Evolutionary conservation across 2,113 vertebrate species (phyloP).

Genomic region (Prietella phreatophila): DNA sequence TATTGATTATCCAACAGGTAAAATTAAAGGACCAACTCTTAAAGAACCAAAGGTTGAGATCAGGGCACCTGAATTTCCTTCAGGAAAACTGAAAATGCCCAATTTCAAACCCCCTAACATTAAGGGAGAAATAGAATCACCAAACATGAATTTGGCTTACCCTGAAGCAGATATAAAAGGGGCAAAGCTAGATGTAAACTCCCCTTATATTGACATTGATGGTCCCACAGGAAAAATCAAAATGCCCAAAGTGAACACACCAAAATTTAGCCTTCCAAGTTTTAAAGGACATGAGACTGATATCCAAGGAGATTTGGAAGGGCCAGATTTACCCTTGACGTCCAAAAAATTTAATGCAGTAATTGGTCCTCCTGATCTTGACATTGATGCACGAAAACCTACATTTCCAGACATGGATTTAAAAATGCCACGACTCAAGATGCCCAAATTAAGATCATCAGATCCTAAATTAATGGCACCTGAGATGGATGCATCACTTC

Average conservation of each 20-base stretch:
- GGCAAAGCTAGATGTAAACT: conserved; percentile 55
- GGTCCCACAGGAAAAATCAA: conserved; percentile 58
- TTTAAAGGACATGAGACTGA: conserved; percentile 45
- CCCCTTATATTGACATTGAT: conserved; percentile 51
- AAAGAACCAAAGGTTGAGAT: conserved; percentile 53
- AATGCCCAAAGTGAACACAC: conserved; percentile 52
- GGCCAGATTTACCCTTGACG: conserved; percentile 40
- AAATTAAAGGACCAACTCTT: conserved; percentile 43
- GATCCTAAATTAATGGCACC: conserved; percentile 37
- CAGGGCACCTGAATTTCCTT: conserved; percentile 56
- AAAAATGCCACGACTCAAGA: conserved; percentile 16
- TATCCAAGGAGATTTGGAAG: conserved; percentile 42
- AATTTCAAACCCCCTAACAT: conserved; percentile 23
- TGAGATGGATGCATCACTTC: conserved; percentile 39
- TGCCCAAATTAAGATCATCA: conserved; percentile 57
- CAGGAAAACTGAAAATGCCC: conserved; percentile 43
- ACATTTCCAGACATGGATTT: conserved; percentile 55
- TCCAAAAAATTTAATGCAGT: conserved; percentile 51
- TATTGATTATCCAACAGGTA: conserved; percentile 35
- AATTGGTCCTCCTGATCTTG: conserved; percentile 42
- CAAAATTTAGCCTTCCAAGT: conserved; percentile 5
- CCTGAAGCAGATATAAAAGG: conserved; percentile 51
- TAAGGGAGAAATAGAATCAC: conserved; percentile 56
- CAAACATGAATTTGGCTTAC: conserved; percentile 54
- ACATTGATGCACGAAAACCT: conserved; percentile 42